Percentiles rank a stretch among this genome's conserved stretches.
These are phyloP conservation scores for Ditula angustiorana DNA, from an alignment of 2,888 invertebrate species.

Conservation along the genomic window DNA sequence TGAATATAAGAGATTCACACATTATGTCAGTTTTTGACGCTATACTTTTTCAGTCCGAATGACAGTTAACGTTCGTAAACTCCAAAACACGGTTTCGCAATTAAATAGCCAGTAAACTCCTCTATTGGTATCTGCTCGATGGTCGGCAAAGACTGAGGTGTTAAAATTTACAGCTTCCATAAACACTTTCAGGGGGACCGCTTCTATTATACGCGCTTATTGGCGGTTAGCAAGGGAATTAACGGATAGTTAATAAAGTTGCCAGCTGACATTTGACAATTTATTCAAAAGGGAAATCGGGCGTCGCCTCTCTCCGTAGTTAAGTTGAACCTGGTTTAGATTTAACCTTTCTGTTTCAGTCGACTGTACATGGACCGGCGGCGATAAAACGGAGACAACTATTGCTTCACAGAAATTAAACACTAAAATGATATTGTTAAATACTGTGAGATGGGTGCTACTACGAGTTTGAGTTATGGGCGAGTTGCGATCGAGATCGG, in stretches of 20 bases:
- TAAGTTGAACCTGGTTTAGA: slow-evolving; percentile 10
- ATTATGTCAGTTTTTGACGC: too few species aligned
- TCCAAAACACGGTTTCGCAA: too few species aligned
- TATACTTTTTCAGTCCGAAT: too few species aligned
- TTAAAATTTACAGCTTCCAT: neutral
- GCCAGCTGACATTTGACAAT: neutral
- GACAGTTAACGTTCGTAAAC: too few species aligned
- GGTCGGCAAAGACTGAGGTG: too few species aligned
- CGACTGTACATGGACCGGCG: neutral
- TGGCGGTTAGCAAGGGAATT: neutral
- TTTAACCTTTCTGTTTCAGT: neutral
- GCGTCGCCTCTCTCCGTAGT: slow-evolving; percentile 5
- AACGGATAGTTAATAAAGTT: neutral
- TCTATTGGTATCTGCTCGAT: too few species aligned
- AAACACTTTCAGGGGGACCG: neutral
- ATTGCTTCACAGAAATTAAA: slow-evolving; percentile 17
- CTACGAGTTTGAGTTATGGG: neutral
- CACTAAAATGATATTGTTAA: slow-evolving; percentile 20
- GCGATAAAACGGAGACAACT: slow-evolving; percentile 16
- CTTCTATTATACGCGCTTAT: neutral
- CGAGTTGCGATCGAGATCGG: slow-evolving; percentile 8
- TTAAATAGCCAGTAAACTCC: too few species aligned
- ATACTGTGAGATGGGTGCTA: neutral
- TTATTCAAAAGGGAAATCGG: slow-evolving; percentile 2
- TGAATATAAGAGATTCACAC: too few species aligned